These are phyloP conservation scores for Eulimnadia texana DNA, from an alignment of 1,140 invertebrate species.

Conservation along the genomic window DNA sequence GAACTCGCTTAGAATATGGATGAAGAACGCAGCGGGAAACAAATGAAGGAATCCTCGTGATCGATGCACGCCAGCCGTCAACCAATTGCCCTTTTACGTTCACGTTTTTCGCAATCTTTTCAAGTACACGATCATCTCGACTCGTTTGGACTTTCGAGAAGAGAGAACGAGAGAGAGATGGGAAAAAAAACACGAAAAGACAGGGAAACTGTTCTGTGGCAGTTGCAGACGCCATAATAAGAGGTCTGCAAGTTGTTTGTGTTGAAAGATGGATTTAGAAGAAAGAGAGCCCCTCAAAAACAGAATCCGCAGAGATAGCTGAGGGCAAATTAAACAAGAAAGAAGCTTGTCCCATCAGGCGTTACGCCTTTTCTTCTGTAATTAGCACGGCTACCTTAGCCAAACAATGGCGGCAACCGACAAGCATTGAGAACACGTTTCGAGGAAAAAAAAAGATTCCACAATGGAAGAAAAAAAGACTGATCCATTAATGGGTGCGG, in stretches of 20 bases:
- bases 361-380: not conserved
- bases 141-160: too few species aligned
- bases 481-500: not conserved
- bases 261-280: too few species aligned
- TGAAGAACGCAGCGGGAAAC: slow-evolving; percentile 15
- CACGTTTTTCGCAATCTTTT: not conserved
- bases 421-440: not conserved
- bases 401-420: not conserved
- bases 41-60: slow-evolving; percentile 16
- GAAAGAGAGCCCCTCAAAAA: too few species aligned
- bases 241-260: too few species aligned
- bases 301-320: not conserved
- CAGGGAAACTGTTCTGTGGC: too few species aligned
- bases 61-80: slow-evolving; percentile 11
- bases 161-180: not conserved
- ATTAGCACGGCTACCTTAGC: not conserved
- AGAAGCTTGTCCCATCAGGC: not conserved
- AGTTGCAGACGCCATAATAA: too few species aligned
- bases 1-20: slow-evolving; percentile 15
- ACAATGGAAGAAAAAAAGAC: not conserved
- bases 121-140: too few species aligned
- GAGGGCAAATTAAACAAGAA: not conserved
- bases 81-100: not conserved
- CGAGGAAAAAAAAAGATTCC: not conserved
- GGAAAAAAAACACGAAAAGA: too few species aligned